Conservation (phyloP, 2,113 vertebrate species). For the Chauna torquata region DNA sequence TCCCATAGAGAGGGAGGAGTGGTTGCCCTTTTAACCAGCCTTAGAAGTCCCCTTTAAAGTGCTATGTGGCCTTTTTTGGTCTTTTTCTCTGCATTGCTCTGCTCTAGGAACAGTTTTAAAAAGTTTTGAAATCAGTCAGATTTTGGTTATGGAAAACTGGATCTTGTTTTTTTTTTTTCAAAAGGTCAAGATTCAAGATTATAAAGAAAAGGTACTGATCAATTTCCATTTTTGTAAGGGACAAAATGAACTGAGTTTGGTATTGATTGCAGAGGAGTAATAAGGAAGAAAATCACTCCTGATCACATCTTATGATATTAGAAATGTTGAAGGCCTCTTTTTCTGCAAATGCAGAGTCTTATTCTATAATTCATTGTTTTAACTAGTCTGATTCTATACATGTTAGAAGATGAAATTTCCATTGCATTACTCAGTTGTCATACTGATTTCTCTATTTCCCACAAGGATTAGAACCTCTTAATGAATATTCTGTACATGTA, state of each 20-base stretch:
- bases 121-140: neutral
- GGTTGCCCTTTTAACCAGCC: neutral
- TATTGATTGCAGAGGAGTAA: neutral
- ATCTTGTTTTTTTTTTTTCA: neutral
- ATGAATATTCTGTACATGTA: neutral
- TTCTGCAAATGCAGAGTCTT: neutral
- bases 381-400: neutral
- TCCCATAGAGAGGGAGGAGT: neutral
- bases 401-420: neutral
- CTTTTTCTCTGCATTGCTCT: neutral
- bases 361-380: neutral
- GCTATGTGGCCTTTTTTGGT: neutral
- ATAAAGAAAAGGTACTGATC: neutral
- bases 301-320: fast-evolving
- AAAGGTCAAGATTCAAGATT: neutral
- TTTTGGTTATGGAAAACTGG: neutral
- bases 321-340: neutral
- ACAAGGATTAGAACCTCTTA: neutral
- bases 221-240: neutral
- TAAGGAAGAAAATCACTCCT: neutral
- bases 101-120: neutral
- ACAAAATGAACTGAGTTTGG: neutral
- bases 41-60: neutral
- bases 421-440: neutral
- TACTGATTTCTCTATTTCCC: neutral